These are phyloP conservation scores for Tinamus guttatus DNA, from an alignment of 2,113 vertebrate species.

Conservation along the genomic window DNA sequence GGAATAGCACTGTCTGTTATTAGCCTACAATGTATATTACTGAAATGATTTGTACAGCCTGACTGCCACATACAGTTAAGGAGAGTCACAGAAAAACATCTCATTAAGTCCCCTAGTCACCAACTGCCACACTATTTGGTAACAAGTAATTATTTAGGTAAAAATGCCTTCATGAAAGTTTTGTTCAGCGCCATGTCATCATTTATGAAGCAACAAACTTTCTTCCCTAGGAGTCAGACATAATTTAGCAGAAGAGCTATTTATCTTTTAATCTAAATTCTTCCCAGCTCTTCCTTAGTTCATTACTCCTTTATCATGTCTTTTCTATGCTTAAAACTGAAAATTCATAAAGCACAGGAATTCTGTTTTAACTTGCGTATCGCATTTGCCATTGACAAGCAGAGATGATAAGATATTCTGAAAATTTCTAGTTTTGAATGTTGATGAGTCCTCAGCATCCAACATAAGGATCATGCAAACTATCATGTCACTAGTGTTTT, in stretches of 20 bases:
- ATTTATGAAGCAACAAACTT: slow-evolving; percentile 53
- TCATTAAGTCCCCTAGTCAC: slow-evolving; percentile 24
- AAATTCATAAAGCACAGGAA: slow-evolving; percentile 48
- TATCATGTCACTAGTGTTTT: background rate
- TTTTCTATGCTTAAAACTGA: slow-evolving; percentile 44
- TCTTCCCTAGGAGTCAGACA: slow-evolving; percentile 10
- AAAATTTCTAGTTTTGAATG: slow-evolving; percentile 46
- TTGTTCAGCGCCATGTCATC: slow-evolving; percentile 12
- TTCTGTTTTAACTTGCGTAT: slow-evolving; percentile 59
- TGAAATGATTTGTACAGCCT: slow-evolving; percentile 19
- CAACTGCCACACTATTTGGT: background rate
- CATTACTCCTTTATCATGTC: slow-evolving; percentile 60
- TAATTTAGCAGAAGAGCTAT: slow-evolving; percentile 51
- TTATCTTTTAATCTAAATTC: slow-evolving; percentile 70
- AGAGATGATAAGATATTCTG: slow-evolving; percentile 33
- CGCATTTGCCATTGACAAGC: slow-evolving; percentile 29
- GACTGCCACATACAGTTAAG: background rate
- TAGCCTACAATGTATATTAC: background rate
- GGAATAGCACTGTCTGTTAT: background rate
- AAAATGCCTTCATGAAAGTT: slow-evolving; percentile 47
- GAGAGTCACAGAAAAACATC: background rate
- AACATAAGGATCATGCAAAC: slow-evolving; percentile 15
- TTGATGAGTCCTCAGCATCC: slow-evolving; percentile 32
- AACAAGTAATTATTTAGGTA: slow-evolving; percentile 47
- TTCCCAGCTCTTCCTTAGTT: slow-evolving; percentile 48